Base-by-base conservation (phyloP, 2,888 invertebrate genomes). In the Ectropis crepuscularia region DNA sequence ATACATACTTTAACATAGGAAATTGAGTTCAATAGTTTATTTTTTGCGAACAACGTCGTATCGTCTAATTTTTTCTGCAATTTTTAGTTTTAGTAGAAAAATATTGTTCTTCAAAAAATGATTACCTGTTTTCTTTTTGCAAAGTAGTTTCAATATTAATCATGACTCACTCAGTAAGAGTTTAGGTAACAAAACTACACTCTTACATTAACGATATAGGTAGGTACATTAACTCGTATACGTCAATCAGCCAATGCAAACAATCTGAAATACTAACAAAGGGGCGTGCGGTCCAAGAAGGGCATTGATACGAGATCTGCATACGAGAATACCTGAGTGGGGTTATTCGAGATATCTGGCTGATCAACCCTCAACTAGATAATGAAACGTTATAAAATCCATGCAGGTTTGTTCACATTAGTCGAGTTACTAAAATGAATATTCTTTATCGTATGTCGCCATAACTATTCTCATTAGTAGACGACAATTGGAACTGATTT, bases 301-400 rank as follows among this genome's bases (percentile, higher is more conserved):
- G 78, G 79, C 84, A 80, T 86, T 85, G 78, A 82, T 80, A 78
- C 82, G 75, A 79, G 79, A 86, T 87, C 85, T 89, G 89, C 86
- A 88, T 89, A 87, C 87, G 80, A 81, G 82, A 86, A 88, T 89
- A 84, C 84, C 86, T 86, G 83, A 85, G 82, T 81, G 76, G 72
- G 75, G 85, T 79, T 85, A 89, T 90, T 83, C 85, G 70, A 88
- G 87, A 82, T 82, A 90, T 89, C 76, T 77, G 72, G 66, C 71
- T 72, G 42, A 51, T 61, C 46, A 28, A 38, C 62, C 60, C 53
- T 68, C 70, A 67, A 72, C 81, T 85, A 87, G 80, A 82, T 85
- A 82, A 81, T 79, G 86, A 87, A 89, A 87, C 86, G 85, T 82
- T 80, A 86, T 86, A 87, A 89, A 67, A 57, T 43, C 28, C 45